Evolutionary conservation across 1,140 invertebrate species (phyloP).

Genomic region (Holcopasites calliopsidis): DNA sequence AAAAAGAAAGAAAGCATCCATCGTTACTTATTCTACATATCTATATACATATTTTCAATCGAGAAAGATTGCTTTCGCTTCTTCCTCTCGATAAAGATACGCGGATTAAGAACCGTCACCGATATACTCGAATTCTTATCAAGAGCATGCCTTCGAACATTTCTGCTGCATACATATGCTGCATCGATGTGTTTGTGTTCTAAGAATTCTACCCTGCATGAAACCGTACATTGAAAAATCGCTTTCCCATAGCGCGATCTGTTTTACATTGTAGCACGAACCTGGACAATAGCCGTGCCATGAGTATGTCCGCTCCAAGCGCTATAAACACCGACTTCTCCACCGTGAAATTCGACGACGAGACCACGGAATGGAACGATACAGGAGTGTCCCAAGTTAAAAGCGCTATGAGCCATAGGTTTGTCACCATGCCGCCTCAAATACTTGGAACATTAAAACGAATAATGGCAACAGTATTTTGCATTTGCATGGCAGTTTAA

Average conservation of each 20-base stretch:
- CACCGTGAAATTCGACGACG: slow-evolving; percentile 84
- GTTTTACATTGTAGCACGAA: slow-evolving; percentile 74
- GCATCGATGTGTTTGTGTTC: slow-evolving; percentile 60
- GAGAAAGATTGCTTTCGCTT: slow-evolving; percentile 9
- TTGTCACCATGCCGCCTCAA: slow-evolving; percentile 16
- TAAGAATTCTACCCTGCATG: slow-evolving; percentile 46
- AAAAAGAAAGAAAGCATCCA: background rate
- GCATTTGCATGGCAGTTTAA: slow-evolving; percentile 57
- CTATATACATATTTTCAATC: background rate
- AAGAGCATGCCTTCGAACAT: slow-evolving; percentile 39
- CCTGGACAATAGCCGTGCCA: slow-evolving; percentile 85
- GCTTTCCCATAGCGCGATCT: background rate
- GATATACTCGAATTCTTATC: background rate
- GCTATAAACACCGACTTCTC: slow-evolving; percentile 90
- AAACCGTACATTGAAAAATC: background rate
- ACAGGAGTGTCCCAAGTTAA: slow-evolving; percentile 68
- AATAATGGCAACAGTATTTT: slow-evolving; percentile 30
- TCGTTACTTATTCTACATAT: slow-evolving; percentile 4
- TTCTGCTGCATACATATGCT: slow-evolving; percentile 47
- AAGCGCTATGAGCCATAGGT: slow-evolving; percentile 77
- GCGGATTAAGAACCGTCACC: too few relatives aligned
- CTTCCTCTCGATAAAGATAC: slow-evolving; percentile 8
- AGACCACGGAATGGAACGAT: slow-evolving; percentile 73
- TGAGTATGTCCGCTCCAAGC: slow-evolving; percentile 91
- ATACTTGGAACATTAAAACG: background rate